A percentile compares a stretch with the other conserved stretches of the same genome.
Evolutionary conservation across 2,888 invertebrate species (phyloP).

Genomic region (Augochlorella aurata): DNA sequence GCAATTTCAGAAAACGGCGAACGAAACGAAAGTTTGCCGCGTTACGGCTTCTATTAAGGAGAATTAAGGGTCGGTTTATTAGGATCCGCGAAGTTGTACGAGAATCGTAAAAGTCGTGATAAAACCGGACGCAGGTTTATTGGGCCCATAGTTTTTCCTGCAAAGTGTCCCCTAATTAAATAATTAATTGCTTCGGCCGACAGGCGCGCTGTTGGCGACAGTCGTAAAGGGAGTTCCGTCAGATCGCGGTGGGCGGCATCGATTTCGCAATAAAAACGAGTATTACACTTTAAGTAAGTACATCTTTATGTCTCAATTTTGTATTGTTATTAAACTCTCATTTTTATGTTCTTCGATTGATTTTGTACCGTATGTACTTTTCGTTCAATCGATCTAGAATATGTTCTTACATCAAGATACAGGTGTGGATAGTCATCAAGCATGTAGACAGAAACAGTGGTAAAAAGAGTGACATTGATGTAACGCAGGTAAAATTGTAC

Average conservation of each 20-base stretch:
- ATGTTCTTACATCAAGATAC: too few relatives aligned
- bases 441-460: too few relatives aligned
- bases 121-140: not conserved
- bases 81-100: not conserved
- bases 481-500: too few relatives aligned
- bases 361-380: too few relatives aligned
- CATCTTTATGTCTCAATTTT: too few relatives aligned
- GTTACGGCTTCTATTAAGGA: not conserved
- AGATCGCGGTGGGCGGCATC: not conserved
- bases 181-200: not conserved
- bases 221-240: not conserved
- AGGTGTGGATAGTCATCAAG: too few relatives aligned
- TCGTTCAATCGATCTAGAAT: too few relatives aligned
- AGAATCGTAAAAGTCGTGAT: not conserved
- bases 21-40: slow-evolving; percentile 2
- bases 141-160: not conserved
- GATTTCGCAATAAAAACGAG: too few relatives aligned
- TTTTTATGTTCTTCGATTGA: too few relatives aligned
- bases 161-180: not conserved
- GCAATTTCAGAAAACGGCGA: slow-evolving; percentile 13
- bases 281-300: too few relatives aligned
- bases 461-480: too few relatives aligned
- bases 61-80: not conserved
- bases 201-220: not conserved
- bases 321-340: too few relatives aligned